A percentile compares a stretch with the other conserved stretches of the same genome.
Conservation (phyloP, 2,888 invertebrate genomes). For the Coleophora flavipennella region DNA sequence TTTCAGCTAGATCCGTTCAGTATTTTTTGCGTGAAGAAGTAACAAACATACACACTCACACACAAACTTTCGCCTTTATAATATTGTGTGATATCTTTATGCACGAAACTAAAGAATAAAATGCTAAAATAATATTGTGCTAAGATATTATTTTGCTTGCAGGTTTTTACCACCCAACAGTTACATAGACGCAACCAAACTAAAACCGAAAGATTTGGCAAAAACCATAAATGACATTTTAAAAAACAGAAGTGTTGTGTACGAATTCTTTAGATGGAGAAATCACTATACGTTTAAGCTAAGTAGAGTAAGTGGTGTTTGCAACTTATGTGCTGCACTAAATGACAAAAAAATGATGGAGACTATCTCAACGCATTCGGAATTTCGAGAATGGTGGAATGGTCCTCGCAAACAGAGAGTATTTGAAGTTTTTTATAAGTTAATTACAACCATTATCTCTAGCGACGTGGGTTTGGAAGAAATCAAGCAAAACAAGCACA, state of each 20-base stretch:
- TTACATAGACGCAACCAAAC: conserved; percentile 21
- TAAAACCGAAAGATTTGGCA: conserved; percentile 19
- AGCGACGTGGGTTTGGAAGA: too few relatives aligned
- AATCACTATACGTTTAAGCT: conserved; percentile 18
- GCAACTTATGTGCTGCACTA: conserved; percentile 19
- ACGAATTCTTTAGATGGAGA: conserved; percentile 24
- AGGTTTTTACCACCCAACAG: conserved; percentile 20
- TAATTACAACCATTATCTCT: too few relatives aligned
- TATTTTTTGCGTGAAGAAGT: too few relatives aligned
- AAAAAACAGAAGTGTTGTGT: conserved; percentile 13
- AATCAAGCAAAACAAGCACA: too few relatives aligned
- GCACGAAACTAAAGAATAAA: too few relatives aligned
- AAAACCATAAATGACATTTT: conserved; percentile 18
- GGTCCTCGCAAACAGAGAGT: background rate
- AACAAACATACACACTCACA: too few relatives aligned
- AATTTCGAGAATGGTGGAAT: conserved; percentile 20
- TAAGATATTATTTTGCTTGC: conserved; percentile 3
- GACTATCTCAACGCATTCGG: conserved; percentile 9
- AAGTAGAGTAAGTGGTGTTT: conserved; percentile 8
- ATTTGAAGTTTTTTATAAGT: too few relatives aligned
- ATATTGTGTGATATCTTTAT: too few relatives aligned
- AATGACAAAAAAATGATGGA: conserved; percentile 13
- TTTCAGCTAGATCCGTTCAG: too few relatives aligned
- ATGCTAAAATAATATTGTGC: too few relatives aligned
- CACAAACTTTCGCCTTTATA: too few relatives aligned